Evolutionary conservation across 2,797 vertebrate species (phyloP), one percentile per base, ranked within the genome.

Genomic region (Nasua narica): DNA sequence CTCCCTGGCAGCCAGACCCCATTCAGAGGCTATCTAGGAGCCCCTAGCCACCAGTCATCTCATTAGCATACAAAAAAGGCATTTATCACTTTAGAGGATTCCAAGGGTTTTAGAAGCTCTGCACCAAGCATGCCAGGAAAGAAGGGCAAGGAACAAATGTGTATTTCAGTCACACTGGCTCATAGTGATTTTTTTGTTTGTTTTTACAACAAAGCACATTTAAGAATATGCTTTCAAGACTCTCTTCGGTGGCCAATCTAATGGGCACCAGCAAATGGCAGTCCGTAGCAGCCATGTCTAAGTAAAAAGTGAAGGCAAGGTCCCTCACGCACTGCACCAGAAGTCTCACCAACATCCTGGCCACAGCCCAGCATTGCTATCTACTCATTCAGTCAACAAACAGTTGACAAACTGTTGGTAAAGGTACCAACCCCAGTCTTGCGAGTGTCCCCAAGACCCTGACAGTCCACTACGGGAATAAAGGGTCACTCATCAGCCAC

Each of bases 211-310:
- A 83, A 29, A 79, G 85, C 60, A 87, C 74, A 95, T 81, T 97
- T 92, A 93, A 94, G 37, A 90, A 88, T 12, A 35, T 48, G 58
- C 70, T 91, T 65, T 94, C n/a, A 95, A 96, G 89, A 95, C 46
- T 58, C 91, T 95, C 93, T 90, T 97, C 76, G 65, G 25, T 91
- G 92, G 60, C 81, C 97, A 94, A 84, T 29, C 2, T 94, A 79
- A 18, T 14, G 37, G 90, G 84, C 35, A 87, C 5, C 37, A 91
- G 56, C 77, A 87, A 96, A 98, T 94, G 70, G 48, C 0, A 90
- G 37, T 62, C 50, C 48, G 77, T 72, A 77, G 56, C 35, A 76
- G 50, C 77, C 46, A 50, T 46, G 12, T 10, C 86, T 85, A 89
- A 87, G 37, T 35, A 84, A 96, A 94, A 86, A 96, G 2, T 10